Base-by-base conservation (phyloP, 2,888 invertebrate genomes). In the Sphaerophoria rueppellii region DNA sequence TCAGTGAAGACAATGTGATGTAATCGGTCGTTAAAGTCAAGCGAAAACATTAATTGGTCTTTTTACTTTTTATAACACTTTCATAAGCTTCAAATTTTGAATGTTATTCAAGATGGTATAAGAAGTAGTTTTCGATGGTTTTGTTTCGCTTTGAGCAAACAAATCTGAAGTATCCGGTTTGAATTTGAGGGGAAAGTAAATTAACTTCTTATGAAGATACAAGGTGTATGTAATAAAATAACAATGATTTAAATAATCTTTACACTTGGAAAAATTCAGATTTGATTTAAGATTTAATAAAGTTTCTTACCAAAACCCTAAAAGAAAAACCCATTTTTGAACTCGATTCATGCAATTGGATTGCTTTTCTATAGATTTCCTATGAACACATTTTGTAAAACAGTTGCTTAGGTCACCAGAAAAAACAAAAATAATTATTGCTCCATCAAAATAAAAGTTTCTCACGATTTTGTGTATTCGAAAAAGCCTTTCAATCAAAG, bases 1-100 rank as follows among this genome's bases (percentile, higher is more conserved):
- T 67, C 52, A 67, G 2, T 32, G 52, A 67, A 54, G 16, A 16
- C 52, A 11, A 40, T 37, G n/a, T 67, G 67, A 67, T 67, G 67
- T 54, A 67, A 67, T 16, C 63, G 48, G 1, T 11, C 35, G 14
- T 34, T 9, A 43, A 40, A 43, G 12, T 40, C 60, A 43, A 24
- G 24, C 24, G 24, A 24, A 24, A 60, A 3, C 7, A 0, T 35
- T 14, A 37, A 37, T 35, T 57, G 3, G 5, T 6, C 5, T 37
- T 43, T 40, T 60, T 24, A 58, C 11, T 40, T 58, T 58, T 60
- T 40, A 16, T 58, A 58, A 37, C 16, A 16, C 9, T 60, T 60
- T 43, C 24, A 12, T 60, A 24, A 6, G 43, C 4, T 0, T 43
- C 43, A 43, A 2, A 9, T 34, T 48, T 48, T 63, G 0, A 48